phyloP scores from a whole-genome alignment of 2,888 invertebrate genomes.

The Meandrusa payeni region DNA sequence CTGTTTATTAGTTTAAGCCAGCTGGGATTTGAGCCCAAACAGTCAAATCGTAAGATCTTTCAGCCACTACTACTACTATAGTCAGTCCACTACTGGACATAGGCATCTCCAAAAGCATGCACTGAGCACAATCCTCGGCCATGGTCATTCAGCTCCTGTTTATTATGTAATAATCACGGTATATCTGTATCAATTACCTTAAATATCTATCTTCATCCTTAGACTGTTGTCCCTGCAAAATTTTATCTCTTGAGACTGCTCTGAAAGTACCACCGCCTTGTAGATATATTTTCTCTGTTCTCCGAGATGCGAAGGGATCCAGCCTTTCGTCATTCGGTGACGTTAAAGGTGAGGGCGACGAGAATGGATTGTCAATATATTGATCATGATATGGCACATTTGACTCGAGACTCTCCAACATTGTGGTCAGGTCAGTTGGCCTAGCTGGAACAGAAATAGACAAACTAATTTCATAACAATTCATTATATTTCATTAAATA shows the following conservation, averaged over 20 bases:
- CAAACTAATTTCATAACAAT: background rate
- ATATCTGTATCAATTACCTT: too few species aligned
- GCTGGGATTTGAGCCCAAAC: too few species aligned
- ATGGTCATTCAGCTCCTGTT: too few species aligned
- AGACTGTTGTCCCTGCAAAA: constrained; percentile 64
- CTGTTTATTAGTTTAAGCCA: too few species aligned
- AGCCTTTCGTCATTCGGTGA: constrained; percentile 72
- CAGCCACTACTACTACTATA: too few species aligned
- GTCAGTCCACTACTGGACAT: too few species aligned
- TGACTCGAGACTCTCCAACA: constrained; percentile 68
- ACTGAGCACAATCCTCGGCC: too few species aligned
- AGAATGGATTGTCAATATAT: constrained; percentile 76
- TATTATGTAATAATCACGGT: too few species aligned
- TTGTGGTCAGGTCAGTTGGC: constrained; percentile 66
- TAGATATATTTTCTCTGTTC: constrained; percentile 70
- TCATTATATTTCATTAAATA: too few species aligned
- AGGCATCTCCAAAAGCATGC: too few species aligned
- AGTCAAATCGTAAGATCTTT: too few species aligned
- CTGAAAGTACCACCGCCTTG: constrained; percentile 74
- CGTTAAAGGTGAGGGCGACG: constrained; percentile 73
- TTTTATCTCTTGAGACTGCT: constrained; percentile 69
- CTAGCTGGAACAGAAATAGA: constrained; percentile 52
- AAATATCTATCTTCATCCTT: constrained; percentile 70
- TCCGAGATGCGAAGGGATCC: constrained; percentile 55
- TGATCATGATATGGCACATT: constrained; percentile 64